Conservation (phyloP, 2,113 vertebrate species). For the Anas platyrhynchos region DNA sequence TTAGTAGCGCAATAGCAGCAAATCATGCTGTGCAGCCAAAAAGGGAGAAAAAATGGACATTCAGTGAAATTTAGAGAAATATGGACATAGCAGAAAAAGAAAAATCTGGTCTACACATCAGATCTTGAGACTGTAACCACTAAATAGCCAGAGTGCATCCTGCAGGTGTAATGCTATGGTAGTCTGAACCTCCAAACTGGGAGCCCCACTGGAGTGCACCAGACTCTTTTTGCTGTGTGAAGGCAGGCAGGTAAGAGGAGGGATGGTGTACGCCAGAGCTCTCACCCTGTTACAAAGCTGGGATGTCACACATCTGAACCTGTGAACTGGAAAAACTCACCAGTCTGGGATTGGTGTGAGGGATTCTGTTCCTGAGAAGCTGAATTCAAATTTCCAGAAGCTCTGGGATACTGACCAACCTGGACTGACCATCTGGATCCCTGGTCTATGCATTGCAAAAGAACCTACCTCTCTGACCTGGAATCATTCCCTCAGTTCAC, state of each 20-base stretch:
- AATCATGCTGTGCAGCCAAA: not conserved
- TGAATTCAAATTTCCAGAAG: not conserved
- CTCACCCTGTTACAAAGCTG: not conserved
- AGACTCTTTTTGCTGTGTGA: not conserved
- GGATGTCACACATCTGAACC: not conserved
- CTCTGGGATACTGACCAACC: not conserved
- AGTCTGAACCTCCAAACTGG: accelerated
- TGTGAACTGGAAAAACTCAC: not conserved
- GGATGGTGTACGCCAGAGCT: not conserved
- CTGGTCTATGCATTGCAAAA: not conserved
- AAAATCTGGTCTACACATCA: not conserved
- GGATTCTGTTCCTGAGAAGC: not conserved
- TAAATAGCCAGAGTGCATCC: not conserved
- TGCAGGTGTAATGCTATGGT: not conserved
- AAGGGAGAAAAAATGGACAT: not conserved
- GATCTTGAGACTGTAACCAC: not conserved
- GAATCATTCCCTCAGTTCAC: not conserved
- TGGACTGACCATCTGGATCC: not conserved
- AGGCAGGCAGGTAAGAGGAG: not conserved
- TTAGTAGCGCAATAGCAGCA: not conserved
- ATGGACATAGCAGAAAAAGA: not conserved
- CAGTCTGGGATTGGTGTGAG: accelerated
- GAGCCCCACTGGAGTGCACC: not conserved
- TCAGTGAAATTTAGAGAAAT: not conserved
- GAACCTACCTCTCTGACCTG: not conserved